Percentiles rank a stretch among this genome's conserved stretches.
Conservation (phyloP, 1,140 invertebrate genomes). For the Philotrypesis tridentata region DNA sequence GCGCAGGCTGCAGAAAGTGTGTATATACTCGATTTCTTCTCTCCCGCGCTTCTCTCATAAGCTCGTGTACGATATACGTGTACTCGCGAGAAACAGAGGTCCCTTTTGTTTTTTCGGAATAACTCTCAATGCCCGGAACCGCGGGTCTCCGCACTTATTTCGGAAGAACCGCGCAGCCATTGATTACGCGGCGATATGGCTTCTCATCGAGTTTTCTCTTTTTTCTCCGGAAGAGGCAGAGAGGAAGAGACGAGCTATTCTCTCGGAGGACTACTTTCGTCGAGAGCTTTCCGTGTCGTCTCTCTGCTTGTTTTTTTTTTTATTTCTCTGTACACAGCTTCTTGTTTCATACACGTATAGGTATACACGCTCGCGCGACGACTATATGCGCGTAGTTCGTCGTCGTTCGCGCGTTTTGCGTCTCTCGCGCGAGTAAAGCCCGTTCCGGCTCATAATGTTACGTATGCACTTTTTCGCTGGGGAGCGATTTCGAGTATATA, state of each 20-base stretch:
- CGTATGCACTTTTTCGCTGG: neutral
- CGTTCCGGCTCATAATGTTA: neutral
- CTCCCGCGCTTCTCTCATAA: neutral
- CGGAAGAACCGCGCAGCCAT: neutral
- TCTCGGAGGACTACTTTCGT: slow-evolving; percentile 1
- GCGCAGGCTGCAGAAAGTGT: too few relatives aligned
- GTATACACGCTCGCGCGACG: too few relatives aligned
- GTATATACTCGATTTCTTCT: neutral
- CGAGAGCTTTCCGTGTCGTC: neutral
- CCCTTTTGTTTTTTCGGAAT: slow-evolving; percentile 4
- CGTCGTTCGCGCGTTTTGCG: neutral
- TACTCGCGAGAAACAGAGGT: neutral
- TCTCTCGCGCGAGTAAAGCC: neutral
- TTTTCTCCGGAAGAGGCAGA: slow-evolving; percentile 15
- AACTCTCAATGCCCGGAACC: neutral
- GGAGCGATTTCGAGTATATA: neutral
- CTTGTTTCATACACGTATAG: neutral
- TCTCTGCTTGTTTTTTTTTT: neutral
- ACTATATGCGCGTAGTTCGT: neutral
- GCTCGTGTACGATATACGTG: neutral
- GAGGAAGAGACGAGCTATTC: too few relatives aligned
- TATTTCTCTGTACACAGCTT: neutral
- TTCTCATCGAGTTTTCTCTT: slow-evolving; percentile 31
- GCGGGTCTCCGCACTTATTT: too few relatives aligned
- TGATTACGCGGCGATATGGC: slow-evolving; percentile 12